These are phyloP conservation scores for Drosophila pandora DNA, from an alignment of 1,140 invertebrate species.

Conservation along the genomic window DNA sequence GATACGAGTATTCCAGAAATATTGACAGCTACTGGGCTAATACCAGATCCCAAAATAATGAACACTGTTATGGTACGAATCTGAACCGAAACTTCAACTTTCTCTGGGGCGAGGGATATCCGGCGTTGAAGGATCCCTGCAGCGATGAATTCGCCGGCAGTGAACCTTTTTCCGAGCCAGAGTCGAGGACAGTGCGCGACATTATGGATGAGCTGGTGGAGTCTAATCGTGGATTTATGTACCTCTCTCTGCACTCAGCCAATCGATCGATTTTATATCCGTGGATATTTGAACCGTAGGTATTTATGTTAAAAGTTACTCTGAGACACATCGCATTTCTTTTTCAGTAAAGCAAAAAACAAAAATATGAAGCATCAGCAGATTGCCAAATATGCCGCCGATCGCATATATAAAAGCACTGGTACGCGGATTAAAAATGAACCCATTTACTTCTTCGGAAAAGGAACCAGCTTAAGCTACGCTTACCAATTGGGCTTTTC, in stretches of 20 bases:
- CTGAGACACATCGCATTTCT: neutral
- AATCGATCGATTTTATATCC: slow-evolving; percentile 42
- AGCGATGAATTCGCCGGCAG: slow-evolving; percentile 35
- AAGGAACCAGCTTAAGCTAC: slow-evolving; percentile 55
- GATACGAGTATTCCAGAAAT: slow-evolving; percentile 47
- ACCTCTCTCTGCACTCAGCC: slow-evolving; percentile 47
- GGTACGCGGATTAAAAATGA: slow-evolving; percentile 12
- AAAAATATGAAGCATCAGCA: slow-evolving; percentile 18
- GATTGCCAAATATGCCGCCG: slow-evolving; percentile 28
- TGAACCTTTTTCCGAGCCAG: slow-evolving; percentile 44
- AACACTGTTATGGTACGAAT: slow-evolving; percentile 50
- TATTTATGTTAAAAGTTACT: neutral
- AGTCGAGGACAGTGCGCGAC: slow-evolving; percentile 43
- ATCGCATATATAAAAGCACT: slow-evolving; percentile 1
- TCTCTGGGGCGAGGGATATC: slow-evolving; percentile 23
- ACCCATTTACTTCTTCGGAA: slow-evolving; percentile 4
- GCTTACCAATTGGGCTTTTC: slow-evolving; percentile 42
- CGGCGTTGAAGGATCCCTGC: slow-evolving; percentile 33
- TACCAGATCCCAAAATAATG: slow-evolving; percentile 23
- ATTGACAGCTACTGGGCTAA: slow-evolving; percentile 29
- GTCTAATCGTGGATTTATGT: slow-evolving; percentile 27
- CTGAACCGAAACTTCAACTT: slow-evolving; percentile 53
- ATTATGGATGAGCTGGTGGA: slow-evolving; percentile 32
- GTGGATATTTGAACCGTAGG: slow-evolving; percentile 37
- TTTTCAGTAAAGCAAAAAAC: neutral